These are phyloP conservation scores for Sebastolobus alascanus DNA, from an alignment of 2,797 vertebrate genomes.

Conservation along the genomic window DNA sequence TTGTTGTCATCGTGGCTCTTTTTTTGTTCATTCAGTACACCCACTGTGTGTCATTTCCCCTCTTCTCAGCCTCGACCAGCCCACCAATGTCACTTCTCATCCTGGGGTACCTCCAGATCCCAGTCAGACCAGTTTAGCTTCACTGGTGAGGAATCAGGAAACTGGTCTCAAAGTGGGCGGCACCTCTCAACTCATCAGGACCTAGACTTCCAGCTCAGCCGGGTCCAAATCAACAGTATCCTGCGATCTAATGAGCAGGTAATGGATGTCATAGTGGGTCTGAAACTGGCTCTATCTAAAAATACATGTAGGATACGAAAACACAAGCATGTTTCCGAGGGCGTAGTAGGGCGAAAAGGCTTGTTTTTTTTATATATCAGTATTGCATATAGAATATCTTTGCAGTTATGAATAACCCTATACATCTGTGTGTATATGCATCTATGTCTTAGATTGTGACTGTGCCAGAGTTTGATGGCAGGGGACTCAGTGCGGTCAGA, in stretches of 20 bases:
- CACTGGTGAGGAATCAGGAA: constrained; percentile 32
- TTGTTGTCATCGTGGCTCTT: background rate
- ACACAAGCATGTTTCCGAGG: background rate
- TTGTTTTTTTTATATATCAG: background rate
- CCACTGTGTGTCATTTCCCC: constrained; percentile 45
- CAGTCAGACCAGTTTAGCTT: constrained; percentile 10
- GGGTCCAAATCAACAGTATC: constrained; percentile 88
- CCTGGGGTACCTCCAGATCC: constrained; percentile 37
- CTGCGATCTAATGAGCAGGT: constrained; percentile 90
- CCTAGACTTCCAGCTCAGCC: constrained; percentile 87
- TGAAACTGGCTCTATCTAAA: no score
- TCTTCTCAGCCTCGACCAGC: constrained; percentile 64
- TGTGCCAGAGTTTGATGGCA: constrained; percentile 83
- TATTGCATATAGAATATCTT: background rate
- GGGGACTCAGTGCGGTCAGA: constrained; percentile 85
- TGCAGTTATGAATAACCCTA: background rate
- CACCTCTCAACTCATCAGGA: constrained; percentile 87
- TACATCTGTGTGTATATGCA: background rate
- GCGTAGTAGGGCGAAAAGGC: background rate
- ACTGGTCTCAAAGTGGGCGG: constrained; percentile 62
- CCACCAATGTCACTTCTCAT: constrained; percentile 43
- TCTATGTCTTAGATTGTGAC: constrained; percentile 77
- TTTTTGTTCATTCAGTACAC: constrained; percentile 41
- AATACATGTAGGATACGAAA: background rate
- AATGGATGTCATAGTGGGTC: background rate